These are phyloP conservation scores for Acanthosoma haemorrhoidale DNA, from an alignment of 2,888 invertebrate species.

Conservation along the genomic window DNA sequence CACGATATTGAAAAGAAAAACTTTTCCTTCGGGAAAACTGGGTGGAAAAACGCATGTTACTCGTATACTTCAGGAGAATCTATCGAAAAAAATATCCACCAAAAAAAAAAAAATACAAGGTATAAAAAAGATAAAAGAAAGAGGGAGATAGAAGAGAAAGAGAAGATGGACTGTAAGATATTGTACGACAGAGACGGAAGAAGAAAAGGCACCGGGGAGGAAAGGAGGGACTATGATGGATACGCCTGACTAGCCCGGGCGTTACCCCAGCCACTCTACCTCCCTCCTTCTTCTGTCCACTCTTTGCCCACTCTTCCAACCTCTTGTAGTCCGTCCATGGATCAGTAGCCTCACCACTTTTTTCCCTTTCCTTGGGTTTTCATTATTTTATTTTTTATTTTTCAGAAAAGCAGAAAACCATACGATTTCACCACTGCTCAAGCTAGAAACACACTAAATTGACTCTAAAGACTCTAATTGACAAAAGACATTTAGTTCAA, in stretches of 20 bases:
- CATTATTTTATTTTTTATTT: no score
- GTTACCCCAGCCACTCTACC: background rate
- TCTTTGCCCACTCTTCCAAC: background rate
- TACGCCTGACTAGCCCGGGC: slow-evolving; percentile 5
- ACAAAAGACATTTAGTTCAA: no score
- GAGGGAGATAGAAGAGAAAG: background rate
- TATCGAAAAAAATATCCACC: background rate
- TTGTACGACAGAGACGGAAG: background rate
- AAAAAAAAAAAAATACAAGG: background rate
- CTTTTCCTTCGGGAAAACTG: background rate
- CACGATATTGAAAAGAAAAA: slow-evolving; percentile 2
- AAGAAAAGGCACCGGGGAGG: no score
- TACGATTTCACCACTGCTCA: no score
- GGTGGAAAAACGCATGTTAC: no score
- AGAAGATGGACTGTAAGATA: background rate
- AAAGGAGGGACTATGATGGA: background rate
- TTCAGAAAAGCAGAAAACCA: no score
- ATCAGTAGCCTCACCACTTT: no score
- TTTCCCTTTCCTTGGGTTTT: no score
- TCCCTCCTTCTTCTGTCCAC: background rate
- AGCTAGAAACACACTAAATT: no score
- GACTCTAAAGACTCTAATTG: no score
- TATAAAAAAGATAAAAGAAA: background rate
- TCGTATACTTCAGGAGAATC: slow-evolving; percentile 4
- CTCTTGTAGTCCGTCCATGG: no score